Evolutionary conservation across 2,888 invertebrate genomes (phyloP), one percentile per base, ranked within the genome.

Genomic region (Heliothis peltigera): DNA sequence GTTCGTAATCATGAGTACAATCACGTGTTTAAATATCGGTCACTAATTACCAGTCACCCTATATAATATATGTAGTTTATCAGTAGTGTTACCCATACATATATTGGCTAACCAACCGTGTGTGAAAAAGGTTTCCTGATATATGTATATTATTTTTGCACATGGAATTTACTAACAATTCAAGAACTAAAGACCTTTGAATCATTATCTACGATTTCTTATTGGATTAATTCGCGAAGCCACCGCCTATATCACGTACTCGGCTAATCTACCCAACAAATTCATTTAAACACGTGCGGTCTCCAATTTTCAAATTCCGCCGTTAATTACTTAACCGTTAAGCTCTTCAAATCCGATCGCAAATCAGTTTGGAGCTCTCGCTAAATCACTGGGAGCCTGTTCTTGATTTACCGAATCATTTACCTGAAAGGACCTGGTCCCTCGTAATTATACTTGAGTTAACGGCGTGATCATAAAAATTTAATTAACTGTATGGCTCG

Each of bases 391-490:
- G 48, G 60, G 19, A 65, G 51, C 44, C 70, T 64, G 64, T 61
- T 64, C 71, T 60, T 68, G 68, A 80, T 74, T 69, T 77, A 81
- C 64, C 56, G 72, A 46, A 53, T 64, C 69, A 70, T 79, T 77
- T 77, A 68, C 59, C 78, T 64, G 61, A 70, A 61, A 46, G 64
- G 32, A 46, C 28, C 53, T 53, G 17, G 47, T 51, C 43, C 35
- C 19, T 56, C 59, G 63, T 68, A 71, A 77, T 77, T 77, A 79
- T 77, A 72, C 77, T 71, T 28, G 79, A 79, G 62, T 77, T 79
- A 75, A 61, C 53, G 70, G 25, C 51, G 61, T 56, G 71, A 75
- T 75, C 68, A 71, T 79, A 75, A 77, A 64, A 64, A 64, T 64
- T 79, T 47, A 78, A 76, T 75, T 64, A 61, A 63, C 67, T 57